Percentiles rank a stretch among this genome's conserved stretches.
Evolutionary conservation across 1,140 invertebrate genomes (phyloP).

Genomic region (Neodiprion virginianus): DNA sequence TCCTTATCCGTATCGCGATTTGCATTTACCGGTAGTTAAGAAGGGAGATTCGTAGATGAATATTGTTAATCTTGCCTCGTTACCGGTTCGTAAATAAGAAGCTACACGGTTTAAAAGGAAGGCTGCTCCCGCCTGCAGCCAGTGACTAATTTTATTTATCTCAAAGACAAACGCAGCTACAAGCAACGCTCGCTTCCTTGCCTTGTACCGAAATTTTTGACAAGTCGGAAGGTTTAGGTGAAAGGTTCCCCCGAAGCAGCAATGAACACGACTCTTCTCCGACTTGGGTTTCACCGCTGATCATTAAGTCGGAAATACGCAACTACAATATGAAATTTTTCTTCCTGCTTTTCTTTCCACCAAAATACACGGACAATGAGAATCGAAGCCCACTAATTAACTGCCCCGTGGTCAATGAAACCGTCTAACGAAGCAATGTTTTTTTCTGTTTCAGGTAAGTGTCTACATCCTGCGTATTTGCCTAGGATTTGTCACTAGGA

Average conservation of each 20-base stretch:
- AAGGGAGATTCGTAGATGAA: background rate
- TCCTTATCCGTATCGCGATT: background rate
- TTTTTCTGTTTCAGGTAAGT: slow-evolving; percentile 2
- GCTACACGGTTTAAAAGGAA: background rate
- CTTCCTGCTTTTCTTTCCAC: background rate
- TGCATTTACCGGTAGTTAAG: background rate
- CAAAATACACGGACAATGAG: too few relatives aligned
- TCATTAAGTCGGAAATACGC: background rate
- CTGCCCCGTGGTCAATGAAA: too few relatives aligned
- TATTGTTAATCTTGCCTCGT: background rate
- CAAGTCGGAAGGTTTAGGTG: background rate
- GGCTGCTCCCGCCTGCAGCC: background rate
- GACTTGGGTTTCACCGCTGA: background rate
- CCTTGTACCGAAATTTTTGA: background rate
- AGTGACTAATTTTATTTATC: background rate
- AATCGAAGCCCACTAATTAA: too few relatives aligned
- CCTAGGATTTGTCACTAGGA: too few relatives aligned
- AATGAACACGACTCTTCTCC: background rate
- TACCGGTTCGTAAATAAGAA: slow-evolving; percentile 2
- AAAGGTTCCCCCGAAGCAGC: background rate
- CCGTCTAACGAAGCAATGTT: background rate
- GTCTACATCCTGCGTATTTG: background rate
- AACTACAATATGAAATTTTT: background rate
- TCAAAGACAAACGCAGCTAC: background rate
- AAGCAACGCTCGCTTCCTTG: background rate